Evolutionary conservation across 2,113 vertebrate species (phyloP).

Genomic region (Cynoglossus semilaevis): DNA sequence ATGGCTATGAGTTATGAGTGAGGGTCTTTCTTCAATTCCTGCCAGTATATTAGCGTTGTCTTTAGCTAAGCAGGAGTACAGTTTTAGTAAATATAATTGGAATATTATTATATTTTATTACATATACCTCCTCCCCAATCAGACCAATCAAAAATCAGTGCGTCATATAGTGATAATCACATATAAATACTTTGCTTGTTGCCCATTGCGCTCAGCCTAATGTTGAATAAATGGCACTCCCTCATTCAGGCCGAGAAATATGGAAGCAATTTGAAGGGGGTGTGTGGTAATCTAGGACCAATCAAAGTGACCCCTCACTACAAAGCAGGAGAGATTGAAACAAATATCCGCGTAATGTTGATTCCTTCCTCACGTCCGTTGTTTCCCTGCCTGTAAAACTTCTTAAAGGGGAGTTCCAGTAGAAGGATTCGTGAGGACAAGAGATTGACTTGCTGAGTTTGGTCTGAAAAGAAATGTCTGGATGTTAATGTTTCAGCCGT

Average conservation of each 20-base stretch:
- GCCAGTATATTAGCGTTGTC: too few relatives aligned
- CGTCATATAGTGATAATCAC: constrained; percentile 61
- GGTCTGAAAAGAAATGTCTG: constrained; percentile 42
- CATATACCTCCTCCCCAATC: constrained; percentile 44
- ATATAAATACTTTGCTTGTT: constrained; percentile 65
- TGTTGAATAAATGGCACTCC: constrained; percentile 69
- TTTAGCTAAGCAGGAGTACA: too few relatives aligned
- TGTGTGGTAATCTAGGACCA: constrained; percentile 48
- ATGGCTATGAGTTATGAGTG: too few relatives aligned
- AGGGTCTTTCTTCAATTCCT: too few relatives aligned
- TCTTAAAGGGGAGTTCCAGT: constrained; percentile 30
- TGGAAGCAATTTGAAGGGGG: constrained; percentile 73
- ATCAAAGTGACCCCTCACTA: constrained; percentile 56
- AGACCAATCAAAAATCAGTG: constrained; percentile 54
- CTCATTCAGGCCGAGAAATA: constrained; percentile 70
- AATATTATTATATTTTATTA: too few relatives aligned
- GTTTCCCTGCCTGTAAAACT: constrained; percentile 28
- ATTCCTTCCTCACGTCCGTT: constrained; percentile 34
- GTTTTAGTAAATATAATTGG: too few relatives aligned
- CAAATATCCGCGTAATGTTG: constrained; percentile 40
- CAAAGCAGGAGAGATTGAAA: constrained; percentile 51
- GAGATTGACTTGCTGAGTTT: constrained; percentile 55
- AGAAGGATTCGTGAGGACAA: constrained; percentile 49
- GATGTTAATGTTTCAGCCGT: constrained; percentile 24
- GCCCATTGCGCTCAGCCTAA: constrained; percentile 48